Evolutionary conservation across 2,113 vertebrate species (phyloP).

Genomic region (Sphaerodactylus townsendi): DNA sequence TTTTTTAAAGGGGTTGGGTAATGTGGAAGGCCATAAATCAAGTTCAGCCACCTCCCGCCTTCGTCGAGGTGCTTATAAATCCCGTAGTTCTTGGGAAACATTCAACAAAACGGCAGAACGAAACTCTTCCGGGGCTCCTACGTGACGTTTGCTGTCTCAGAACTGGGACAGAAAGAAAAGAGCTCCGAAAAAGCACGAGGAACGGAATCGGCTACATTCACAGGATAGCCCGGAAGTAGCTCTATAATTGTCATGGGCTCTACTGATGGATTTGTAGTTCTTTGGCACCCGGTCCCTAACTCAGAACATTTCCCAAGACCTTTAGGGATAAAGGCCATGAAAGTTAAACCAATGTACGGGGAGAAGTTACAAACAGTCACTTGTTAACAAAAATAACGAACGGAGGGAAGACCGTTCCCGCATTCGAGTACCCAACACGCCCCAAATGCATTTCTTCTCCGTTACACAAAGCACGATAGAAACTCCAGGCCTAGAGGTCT

Average conservation of each 20-base stretch:
- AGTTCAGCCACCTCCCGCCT: not conserved
- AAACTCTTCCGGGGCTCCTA: not conserved
- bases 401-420: not conserved
- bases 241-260: not conserved
- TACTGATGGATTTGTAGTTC: not conserved
- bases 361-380: not conserved
- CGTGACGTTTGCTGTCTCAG: not conserved
- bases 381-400: not conserved
- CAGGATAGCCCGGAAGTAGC: not conserved
- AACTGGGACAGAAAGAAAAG: not conserved
- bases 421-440: not conserved
- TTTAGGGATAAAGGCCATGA: not conserved
- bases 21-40: not conserved
- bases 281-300: not conserved
- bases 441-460: not conserved
- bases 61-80: not conserved
- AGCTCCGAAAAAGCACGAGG: not conserved
- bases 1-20: not conserved
- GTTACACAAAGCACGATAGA: not conserved
- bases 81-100: not conserved
- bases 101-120: not conserved
- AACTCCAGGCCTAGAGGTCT: accelerated
- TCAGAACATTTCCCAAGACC: not conserved
- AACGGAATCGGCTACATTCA: not conserved
- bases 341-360: not conserved